A percentile compares a stretch with the other conserved stretches of the same genome.
Conservation (phyloP, 2,888 invertebrate species). For the Eristalis tenax region DNA sequence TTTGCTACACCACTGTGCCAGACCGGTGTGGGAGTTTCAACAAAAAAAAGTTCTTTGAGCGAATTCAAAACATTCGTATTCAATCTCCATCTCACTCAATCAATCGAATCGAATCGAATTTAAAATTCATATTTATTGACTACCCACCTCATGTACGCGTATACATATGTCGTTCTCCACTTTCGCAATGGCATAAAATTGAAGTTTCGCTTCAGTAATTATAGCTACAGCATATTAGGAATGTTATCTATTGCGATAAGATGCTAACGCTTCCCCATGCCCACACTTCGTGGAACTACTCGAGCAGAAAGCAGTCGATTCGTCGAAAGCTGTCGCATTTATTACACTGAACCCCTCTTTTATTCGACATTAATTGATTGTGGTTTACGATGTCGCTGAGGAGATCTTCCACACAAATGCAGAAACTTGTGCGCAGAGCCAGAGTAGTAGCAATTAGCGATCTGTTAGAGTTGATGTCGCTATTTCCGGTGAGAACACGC, state of each 20-base stretch:
- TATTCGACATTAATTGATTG: constrained; percentile 21
- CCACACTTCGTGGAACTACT: constrained; percentile 5
- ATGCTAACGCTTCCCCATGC: constrained; percentile 7
- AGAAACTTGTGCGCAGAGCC: neutral
- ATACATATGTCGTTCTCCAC: neutral
- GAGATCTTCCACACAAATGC: constrained; percentile 2
- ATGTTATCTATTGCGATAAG: constrained; percentile 29
- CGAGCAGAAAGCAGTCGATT: neutral
- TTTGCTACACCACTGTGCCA: neutral
- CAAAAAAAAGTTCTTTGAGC: neutral
- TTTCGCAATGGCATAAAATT: neutral
- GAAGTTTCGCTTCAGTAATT: neutral
- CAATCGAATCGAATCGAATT: neutral
- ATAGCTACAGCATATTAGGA: neutral
- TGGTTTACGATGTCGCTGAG: neutral
- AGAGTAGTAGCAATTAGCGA: constrained; percentile 15
- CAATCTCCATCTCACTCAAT: neutral
- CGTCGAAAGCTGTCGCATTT: neutral
- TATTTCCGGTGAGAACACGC: constrained; percentile 35
- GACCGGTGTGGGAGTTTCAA: neutral
- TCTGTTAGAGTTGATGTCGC: constrained; percentile 15
- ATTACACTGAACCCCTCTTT: neutral
- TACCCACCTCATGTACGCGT: neutral
- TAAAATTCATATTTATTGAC: neutral
- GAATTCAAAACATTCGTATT: neutral